Evolutionary conservation across 2,797 vertebrate genomes (phyloP).

Genomic region (Trachops cirrhosus): DNA sequence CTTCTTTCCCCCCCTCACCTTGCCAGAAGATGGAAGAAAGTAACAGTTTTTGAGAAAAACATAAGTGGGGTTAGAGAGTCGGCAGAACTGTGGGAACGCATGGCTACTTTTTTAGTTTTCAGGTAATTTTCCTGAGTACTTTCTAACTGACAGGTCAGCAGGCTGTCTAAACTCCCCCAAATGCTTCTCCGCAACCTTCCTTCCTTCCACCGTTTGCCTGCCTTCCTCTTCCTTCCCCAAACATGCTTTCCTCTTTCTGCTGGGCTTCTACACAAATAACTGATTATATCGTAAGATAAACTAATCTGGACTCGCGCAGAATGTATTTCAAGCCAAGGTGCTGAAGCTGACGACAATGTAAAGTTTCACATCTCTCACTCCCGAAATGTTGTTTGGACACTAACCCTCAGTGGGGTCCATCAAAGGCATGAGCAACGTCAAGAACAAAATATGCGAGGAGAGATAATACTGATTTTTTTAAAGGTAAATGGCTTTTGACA

Average conservation of each 20-base stretch:
- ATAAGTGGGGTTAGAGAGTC: neutral
- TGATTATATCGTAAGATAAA: neutral
- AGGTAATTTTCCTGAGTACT: neutral
- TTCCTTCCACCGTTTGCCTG: neutral
- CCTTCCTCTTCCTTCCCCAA: neutral
- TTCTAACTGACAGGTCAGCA: neutral
- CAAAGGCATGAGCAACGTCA: neutral
- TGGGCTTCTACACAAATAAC: neutral
- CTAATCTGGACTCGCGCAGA: neutral
- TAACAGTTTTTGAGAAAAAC: neutral
- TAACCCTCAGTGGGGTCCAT: neutral
- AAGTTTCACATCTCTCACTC: neutral
- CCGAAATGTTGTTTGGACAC: neutral
- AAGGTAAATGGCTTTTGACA: neutral
- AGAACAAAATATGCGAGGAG: neutral
- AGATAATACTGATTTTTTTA: neutral
- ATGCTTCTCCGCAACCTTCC: neutral
- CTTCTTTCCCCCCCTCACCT: neutral
- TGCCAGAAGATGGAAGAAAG: slow-evolving; percentile 1
- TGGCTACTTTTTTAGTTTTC: neutral
- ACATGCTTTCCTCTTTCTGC: neutral
- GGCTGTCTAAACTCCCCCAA: neutral
- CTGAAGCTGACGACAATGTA: neutral
- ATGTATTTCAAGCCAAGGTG: neutral
- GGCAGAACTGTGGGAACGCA: neutral